Percentiles rank a stretch among this genome's conserved stretches.
phyloP scores from a whole-genome alignment of 2,888 invertebrate genomes.

The Camptogramma bilineatum region DNA sequence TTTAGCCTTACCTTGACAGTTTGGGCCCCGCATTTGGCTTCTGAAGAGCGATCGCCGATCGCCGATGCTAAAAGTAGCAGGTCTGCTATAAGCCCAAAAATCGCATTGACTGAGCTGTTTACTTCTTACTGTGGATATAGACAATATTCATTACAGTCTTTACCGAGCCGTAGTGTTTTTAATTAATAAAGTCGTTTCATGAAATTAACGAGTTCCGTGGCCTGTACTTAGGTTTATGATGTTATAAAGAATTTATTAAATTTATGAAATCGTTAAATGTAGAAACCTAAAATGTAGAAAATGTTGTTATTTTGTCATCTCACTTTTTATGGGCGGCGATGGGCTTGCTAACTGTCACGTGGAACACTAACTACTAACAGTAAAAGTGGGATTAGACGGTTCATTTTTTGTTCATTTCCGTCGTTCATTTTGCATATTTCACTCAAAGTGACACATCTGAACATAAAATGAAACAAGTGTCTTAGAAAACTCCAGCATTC shows the following conservation, averaged over 20 bases:
- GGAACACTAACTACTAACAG: no score
- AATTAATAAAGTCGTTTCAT: conserved; percentile 67
- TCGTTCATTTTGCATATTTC: no score
- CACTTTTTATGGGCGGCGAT: not conserved
- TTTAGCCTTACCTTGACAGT: no score
- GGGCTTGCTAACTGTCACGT: not conserved
- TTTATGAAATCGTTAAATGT: conserved; percentile 40
- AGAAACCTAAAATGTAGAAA: conserved; percentile 30
- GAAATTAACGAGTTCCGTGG: conserved; percentile 61
- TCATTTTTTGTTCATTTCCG: no score
- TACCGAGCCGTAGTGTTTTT: conserved; percentile 71
- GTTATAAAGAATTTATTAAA: conserved; percentile 46
- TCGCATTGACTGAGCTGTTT: conserved; percentile 8
- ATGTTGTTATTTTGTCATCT: conserved; percentile 10
- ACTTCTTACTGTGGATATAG: conserved; percentile 37
- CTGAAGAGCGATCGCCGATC: no score
- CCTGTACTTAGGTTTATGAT: conserved; percentile 42
- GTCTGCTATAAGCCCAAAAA: no score
- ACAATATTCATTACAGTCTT: conserved; percentile 63
- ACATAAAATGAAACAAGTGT: no score
- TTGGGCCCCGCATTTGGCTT: no score
- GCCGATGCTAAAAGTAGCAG: no score
- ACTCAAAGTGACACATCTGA: no score
- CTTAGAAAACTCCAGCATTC: no score
- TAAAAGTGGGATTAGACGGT: no score